A percentile compares a stretch with the other conserved stretches of the same genome.
phyloP scores from a whole-genome alignment of 2,797 vertebrate genomes.

The Scleropages formosus region DNA sequence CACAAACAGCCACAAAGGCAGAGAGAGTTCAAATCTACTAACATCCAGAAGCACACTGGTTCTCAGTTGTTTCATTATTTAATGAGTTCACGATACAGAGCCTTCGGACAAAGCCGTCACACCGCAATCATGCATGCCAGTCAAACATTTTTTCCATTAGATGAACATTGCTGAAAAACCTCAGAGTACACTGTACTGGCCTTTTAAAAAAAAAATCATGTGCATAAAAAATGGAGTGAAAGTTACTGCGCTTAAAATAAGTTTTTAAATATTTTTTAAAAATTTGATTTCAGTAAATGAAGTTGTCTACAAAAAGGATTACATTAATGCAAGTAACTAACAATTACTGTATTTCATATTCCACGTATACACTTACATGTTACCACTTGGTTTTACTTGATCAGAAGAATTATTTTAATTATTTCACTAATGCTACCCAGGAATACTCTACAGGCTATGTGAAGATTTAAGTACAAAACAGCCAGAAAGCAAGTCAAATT shows the following conservation, averaged over 20 bases:
- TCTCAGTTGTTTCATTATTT: constrained; percentile 65
- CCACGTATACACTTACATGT: not conserved
- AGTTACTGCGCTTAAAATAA: not conserved
- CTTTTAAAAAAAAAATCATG: not conserved
- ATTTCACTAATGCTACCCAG: not conserved
- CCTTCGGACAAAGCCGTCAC: constrained; percentile 36
- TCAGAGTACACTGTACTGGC: constrained; percentile 2
- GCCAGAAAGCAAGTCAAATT: constrained; percentile 20
- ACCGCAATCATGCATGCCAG: constrained; percentile 23
- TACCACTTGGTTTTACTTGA: constrained; percentile 12
- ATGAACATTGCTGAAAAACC: constrained; percentile 17
- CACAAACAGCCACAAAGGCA: not conserved
- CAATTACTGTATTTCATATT: constrained; percentile 12
- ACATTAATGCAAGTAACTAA: constrained; percentile 9
- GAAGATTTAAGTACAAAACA: constrained; percentile 12
- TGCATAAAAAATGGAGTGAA: constrained; percentile 11
- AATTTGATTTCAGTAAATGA: not conserved
- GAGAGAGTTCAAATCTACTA: constrained; percentile 15
- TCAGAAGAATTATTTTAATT: constrained; percentile 4
- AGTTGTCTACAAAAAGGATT: constrained; percentile 7
- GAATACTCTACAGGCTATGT: not conserved
- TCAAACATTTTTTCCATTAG: constrained; percentile 18
- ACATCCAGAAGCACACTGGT: constrained; percentile 41
- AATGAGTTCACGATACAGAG: constrained; percentile 64
- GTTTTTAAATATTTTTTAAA: not conserved